Evolutionary conservation across 2,888 invertebrate genomes (phyloP), one percentile per base, ranked within the genome.

Genomic region (Noctua comes): DNA sequence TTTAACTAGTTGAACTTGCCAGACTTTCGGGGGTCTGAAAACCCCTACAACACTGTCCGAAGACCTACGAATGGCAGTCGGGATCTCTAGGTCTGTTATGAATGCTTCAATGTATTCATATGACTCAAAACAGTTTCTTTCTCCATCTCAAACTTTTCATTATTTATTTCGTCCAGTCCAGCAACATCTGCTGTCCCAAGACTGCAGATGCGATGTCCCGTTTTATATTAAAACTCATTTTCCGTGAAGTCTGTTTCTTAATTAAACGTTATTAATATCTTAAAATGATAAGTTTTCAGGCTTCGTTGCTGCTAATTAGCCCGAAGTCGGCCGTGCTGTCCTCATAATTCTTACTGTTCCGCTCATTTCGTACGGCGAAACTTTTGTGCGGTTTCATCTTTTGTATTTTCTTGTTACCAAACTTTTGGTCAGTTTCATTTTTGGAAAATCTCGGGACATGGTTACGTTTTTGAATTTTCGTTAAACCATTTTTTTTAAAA

Each of bases 251-350:
- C 87, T 87, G 88, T 89, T 87, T 89, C 90, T 86, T 90, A 90
- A 89, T 90, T 88, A 88, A 87, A 84, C 86, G 84, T 88, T 89
- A 89, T 88, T 89, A 90, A 89, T 88, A 87, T 88, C 87, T 88
- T 88, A 84, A 86, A 89, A 89, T 90, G 80, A 89, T 87, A 87
- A 89, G 90, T 90, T 89, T 89, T 82, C 85, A 85, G 81, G 84
- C 88, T 84, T 85, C 83, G 72, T 79, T 78, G 79, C 77, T 82
- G 84, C 85, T 89, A 89, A 90, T 89, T 89, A 89, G 86, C 89
- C 82, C 65, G 73, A 77, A 85, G 87, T 87, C 79, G 71, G 77
- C 79, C 81, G 68, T 83, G 69, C 86, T 82, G 81, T 85, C 82
- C 80, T 82, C 86, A 88, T 89, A 86, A 87, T 87, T 89, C 86